Base-by-base conservation (phyloP, 2,113 vertebrate genomes). In the Salminus brasiliensis region DNA sequence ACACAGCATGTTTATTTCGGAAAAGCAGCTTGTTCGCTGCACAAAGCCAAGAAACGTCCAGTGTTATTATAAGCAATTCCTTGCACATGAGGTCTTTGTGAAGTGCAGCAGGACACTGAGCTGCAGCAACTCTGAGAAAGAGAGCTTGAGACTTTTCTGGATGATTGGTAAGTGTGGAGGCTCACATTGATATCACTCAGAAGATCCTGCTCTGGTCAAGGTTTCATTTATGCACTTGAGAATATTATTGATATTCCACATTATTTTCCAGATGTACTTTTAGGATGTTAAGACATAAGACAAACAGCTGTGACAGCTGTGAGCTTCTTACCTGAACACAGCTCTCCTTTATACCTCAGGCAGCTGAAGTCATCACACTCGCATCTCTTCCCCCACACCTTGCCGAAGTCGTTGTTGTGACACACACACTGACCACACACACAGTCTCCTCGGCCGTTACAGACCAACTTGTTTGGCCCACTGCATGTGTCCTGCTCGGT, bases 311-410 rank as follows among this genome's bases (percentile, higher is more conserved):
- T n/a, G n/a, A n/a, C n/a, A n/a, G n/a, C n/a, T n/a, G n/a, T 18
- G 52, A 53, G 21, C 0, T 0, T 82, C 95, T 93, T 88, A 99
- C 97, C 98, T 0, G 98, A 98, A 89, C 98, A 99, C 87, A 99
- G 94, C 81, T 97, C 94, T 0, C 98, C 97, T 85, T 96, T 98
- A 92, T 95, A 97, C 76, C 96, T 95, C 79, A 96, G 94, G 4
- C 98, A 99, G 93, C 96, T 99, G 91, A 99, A 99, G 94, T 99
- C 95, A 0, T 99, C 97, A 0, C 98, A 99, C 85, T 99, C 98
- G 0, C 98, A 99, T 89, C 95, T 95, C 87, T 96, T 96, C 66
- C 98, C 98, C 36, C 93, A 96, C 39, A 99, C 94, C 86, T 95
- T 97, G 32, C 97, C 98, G 0, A 97, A 97, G 88, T 97, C 96